Evolutionary conservation across 2,113 vertebrate species (phyloP).

Genomic region (Cygnus buccinator): DNA sequence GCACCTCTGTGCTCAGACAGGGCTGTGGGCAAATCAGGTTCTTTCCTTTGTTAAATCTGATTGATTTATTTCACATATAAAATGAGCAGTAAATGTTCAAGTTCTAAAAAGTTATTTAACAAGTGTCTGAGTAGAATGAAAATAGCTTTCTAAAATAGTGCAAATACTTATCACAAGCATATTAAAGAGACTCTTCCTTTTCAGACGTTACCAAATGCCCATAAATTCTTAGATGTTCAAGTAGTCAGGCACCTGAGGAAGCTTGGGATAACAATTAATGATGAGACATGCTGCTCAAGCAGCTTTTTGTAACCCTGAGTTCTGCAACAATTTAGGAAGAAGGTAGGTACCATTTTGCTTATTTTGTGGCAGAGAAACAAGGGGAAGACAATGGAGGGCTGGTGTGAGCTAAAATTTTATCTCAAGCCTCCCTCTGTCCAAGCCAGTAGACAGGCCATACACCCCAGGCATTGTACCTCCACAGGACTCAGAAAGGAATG

Average conservation of each 20-base stretch:
- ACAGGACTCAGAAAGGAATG: neutral
- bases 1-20: slow-evolving; percentile 58
- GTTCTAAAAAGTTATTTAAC: slow-evolving; percentile 68
- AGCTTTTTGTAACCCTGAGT: neutral
- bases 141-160: slow-evolving; percentile 61
- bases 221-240: slow-evolving; percentile 55
- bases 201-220: slow-evolving; percentile 47
- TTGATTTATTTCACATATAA: slow-evolving; percentile 69
- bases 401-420: neutral
- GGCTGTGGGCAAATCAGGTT: slow-evolving; percentile 60
- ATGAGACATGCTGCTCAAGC: neutral
- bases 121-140: slow-evolving; percentile 56
- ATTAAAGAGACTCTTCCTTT: slow-evolving; percentile 55
- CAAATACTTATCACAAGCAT: slow-evolving; percentile 70
- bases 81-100: slow-evolving; percentile 63
- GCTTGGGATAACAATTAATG: slow-evolving; percentile 30
- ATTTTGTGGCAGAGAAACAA: neutral
- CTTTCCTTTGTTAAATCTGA: slow-evolving; percentile 69
- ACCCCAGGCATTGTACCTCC: neutral
- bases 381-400: neutral
- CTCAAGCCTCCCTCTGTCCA: neutral
- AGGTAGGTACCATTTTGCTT: neutral
- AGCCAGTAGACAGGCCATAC: neutral
- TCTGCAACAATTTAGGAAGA: neutral
- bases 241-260: slow-evolving; percentile 33